Percentiles rank a stretch among this genome's conserved stretches.
phyloP scores from a whole-genome alignment of 2,797 vertebrate species.

The Catamblyrhynchus diadema region DNA sequence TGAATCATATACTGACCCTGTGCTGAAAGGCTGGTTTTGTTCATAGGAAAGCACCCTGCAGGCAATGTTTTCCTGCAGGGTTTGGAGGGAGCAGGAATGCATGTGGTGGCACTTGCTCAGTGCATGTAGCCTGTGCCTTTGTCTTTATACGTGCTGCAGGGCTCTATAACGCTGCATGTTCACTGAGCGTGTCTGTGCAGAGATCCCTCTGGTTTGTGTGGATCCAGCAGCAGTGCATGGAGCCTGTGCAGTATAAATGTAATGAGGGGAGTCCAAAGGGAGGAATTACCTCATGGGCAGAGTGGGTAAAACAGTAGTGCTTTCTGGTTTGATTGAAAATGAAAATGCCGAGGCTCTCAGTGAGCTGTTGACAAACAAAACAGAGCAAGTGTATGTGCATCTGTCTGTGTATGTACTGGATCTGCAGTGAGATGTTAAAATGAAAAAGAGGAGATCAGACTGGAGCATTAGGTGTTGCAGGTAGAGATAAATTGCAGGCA shows the following conservation, averaged over 20 bases:
- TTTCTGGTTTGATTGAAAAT: background rate
- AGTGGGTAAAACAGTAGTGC: background rate
- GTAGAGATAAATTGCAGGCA: slow-evolving; percentile 39
- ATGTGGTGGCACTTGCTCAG: slow-evolving; percentile 2
- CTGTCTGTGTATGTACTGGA: background rate
- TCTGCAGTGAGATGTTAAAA: slow-evolving; percentile 14
- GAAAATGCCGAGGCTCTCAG: background rate
- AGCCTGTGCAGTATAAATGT: background rate
- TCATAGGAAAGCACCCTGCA: background rate
- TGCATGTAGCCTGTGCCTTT: slow-evolving; percentile 33
- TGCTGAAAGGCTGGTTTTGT: background rate
- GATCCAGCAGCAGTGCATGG: background rate
- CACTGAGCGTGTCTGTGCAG: background rate
- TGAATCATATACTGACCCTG: background rate
- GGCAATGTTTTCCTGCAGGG: background rate
- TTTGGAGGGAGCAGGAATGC: background rate
- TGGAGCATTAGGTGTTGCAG: slow-evolving; percentile 23
- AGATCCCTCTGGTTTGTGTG: background rate
- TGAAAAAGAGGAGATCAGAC: background rate
- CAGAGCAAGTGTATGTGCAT: background rate
- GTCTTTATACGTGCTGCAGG: slow-evolving; percentile 36
- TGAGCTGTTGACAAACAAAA: background rate
- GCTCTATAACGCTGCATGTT: background rate
- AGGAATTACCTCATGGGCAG: background rate
- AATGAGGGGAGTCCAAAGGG: background rate